Conservation (phyloP, 2,888 invertebrate genomes). For the Laspeyria flexula region DNA sequence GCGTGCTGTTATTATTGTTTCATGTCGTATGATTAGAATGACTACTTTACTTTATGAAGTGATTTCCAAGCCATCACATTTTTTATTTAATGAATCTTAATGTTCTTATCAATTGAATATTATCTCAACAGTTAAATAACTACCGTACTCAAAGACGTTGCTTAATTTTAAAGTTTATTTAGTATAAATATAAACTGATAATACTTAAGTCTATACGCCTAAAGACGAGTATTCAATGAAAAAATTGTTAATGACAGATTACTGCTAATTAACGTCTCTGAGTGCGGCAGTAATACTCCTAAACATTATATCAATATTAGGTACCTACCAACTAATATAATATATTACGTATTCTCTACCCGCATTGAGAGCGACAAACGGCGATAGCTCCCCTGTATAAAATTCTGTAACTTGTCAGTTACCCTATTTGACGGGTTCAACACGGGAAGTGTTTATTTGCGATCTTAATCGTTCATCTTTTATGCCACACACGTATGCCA, state of each 20-base stretch:
- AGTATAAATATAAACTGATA: too few species aligned
- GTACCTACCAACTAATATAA: background rate
- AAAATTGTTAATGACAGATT: too few species aligned
- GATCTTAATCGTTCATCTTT: background rate
- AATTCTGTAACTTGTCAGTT: background rate
- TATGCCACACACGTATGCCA: conserved; percentile 1
- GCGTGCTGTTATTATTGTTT: background rate
- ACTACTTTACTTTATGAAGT: too few species aligned
- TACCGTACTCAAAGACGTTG: too few species aligned
- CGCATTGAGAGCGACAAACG: background rate
- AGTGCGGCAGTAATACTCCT: too few species aligned
- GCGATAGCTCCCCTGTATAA: background rate
- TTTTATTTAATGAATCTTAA: background rate
- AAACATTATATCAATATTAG: background rate
- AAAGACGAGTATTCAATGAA: too few species aligned
- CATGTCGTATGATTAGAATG: too few species aligned
- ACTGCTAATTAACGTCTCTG: too few species aligned
- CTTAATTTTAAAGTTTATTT: too few species aligned
- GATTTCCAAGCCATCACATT: too few species aligned
- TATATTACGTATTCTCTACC: background rate
- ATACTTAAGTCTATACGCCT: too few species aligned
- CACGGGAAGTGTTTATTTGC: conserved; percentile 3
- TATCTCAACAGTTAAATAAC: too few species aligned
- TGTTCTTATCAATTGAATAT: background rate
- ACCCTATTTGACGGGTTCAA: background rate